Conservation (phyloP, 2,113 vertebrate genomes). For the Syngnathus scovelli region DNA sequence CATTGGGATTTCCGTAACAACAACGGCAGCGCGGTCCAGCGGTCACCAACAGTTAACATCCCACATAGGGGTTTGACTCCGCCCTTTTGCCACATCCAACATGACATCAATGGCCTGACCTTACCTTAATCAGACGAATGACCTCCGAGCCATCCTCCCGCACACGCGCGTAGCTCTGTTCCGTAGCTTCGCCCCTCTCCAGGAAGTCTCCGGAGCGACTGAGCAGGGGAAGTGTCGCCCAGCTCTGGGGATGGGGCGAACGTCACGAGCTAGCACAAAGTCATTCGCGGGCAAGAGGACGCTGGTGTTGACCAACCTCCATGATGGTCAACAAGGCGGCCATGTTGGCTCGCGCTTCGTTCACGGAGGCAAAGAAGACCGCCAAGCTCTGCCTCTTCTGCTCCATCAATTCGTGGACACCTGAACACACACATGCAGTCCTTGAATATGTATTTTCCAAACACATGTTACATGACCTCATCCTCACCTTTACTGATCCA, state of each 20-base stretch:
- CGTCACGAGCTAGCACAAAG: background rate
- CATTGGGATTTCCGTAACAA: too few species aligned
- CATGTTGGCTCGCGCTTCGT: constrained; percentile 31
- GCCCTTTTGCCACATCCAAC: too few species aligned
- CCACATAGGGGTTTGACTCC: too few species aligned
- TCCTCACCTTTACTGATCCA: constrained; percentile 69
- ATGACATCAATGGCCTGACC: background rate
- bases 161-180: constrained; percentile 11
- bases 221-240: constrained; percentile 29
- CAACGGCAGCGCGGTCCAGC: too few species aligned
- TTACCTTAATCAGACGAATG: constrained; percentile 26
- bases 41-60: too few species aligned
- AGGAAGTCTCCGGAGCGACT: constrained; percentile 6
- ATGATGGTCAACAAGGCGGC: constrained; percentile 9
- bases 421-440: background rate
- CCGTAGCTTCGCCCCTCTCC: constrained; percentile 10
- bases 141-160: constrained; percentile 15
- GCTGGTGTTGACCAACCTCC: constrained; percentile 6
- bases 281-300: too few species aligned
- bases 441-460: too few species aligned
- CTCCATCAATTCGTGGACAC: constrained; percentile 10
- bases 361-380: constrained; percentile 4
- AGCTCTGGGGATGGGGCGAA: constrained; percentile 1
- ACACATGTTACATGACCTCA: background rate
- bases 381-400: background rate